phyloP scores from a whole-genome alignment of 2,113 vertebrate genomes.

The Muntiacus reevesi region DNA sequence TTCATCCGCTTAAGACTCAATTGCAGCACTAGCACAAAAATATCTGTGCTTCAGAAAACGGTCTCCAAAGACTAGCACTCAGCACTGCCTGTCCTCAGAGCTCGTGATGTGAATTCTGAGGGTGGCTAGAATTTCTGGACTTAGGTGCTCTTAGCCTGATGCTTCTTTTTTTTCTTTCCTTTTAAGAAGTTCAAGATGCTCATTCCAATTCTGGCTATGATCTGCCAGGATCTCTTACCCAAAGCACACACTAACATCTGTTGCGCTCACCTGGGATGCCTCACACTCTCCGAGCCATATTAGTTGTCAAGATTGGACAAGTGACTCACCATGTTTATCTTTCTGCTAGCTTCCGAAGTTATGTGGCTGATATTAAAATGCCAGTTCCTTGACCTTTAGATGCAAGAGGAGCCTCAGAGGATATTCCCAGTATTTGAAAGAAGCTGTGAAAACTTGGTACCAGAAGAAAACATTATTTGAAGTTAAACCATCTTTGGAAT shows the following conservation, averaged over 20 bases:
- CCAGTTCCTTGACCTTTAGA: conserved; percentile 63
- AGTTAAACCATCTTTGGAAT: background rate
- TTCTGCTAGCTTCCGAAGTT: conserved; percentile 7
- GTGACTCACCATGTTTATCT: conserved; percentile 34
- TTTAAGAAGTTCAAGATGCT: background rate
- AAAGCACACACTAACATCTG: conserved; percentile 40
- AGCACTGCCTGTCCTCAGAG: background rate
- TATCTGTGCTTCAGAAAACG: background rate
- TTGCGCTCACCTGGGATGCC: conserved; percentile 44
- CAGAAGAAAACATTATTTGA: conserved; percentile 13
- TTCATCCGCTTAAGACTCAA: conserved; percentile 3
- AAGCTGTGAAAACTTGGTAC: conserved; percentile 15
- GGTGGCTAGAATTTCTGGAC: background rate
- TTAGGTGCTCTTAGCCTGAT: background rate
- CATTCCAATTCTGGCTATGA: background rate
- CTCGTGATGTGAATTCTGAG: background rate
- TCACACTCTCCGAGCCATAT: background rate
- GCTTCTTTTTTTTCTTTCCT: background rate
- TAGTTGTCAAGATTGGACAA: conserved; percentile 60
- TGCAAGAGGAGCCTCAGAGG: background rate
- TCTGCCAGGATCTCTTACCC: conserved; percentile 5
- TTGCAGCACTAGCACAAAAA: background rate
- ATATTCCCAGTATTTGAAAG: conserved; percentile 36
- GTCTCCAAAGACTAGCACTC: conserved; percentile 11
- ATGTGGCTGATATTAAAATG: conserved; percentile 61